A percentile compares a stretch with the other conserved stretches of the same genome.
Conservation (phyloP, 92 coral and sea anemone genomes). For the Phenganax marumi region DNA sequence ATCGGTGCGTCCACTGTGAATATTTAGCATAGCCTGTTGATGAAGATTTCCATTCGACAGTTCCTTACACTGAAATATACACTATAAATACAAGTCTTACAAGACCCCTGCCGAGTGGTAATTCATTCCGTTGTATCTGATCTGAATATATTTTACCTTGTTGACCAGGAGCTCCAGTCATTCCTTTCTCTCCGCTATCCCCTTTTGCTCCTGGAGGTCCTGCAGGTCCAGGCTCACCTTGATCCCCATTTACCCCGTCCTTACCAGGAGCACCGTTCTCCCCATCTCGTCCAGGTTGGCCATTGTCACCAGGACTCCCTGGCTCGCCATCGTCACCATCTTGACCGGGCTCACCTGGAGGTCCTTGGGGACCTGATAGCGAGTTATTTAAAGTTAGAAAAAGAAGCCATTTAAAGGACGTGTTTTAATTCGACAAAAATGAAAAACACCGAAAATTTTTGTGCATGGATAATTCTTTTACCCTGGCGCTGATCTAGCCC, state of each 20-base stretch:
- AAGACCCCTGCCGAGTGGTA: background rate
- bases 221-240: background rate
- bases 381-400: too few species aligned
- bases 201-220: slow-evolving; percentile 13
- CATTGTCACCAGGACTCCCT: slow-evolving; percentile 16
- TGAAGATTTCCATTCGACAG: too few species aligned
- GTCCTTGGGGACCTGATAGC: slow-evolving; percentile 2
- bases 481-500: too few species aligned
- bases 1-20: too few species aligned
- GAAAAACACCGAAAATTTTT: too few species aligned
- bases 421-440: too few species aligned
- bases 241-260: slow-evolving; percentile 1
- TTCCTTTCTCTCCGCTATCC: slow-evolving; percentile 24
- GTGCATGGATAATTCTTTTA: too few species aligned
- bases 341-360: background rate
- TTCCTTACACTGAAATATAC: too few species aligned
- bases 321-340: slow-evolving; percentile 28
- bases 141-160: background rate
- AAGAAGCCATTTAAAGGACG: too few species aligned
- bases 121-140: background rate
- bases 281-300: slow-evolving; percentile 9
- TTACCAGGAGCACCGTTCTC: slow-evolving; percentile 21
- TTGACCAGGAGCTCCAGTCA: slow-evolving; percentile 18
- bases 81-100: too few species aligned
- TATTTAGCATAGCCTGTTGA: too few species aligned